phyloP scores from a whole-genome alignment of 2,797 vertebrate genomes.

The Carduelis carduelis region DNA sequence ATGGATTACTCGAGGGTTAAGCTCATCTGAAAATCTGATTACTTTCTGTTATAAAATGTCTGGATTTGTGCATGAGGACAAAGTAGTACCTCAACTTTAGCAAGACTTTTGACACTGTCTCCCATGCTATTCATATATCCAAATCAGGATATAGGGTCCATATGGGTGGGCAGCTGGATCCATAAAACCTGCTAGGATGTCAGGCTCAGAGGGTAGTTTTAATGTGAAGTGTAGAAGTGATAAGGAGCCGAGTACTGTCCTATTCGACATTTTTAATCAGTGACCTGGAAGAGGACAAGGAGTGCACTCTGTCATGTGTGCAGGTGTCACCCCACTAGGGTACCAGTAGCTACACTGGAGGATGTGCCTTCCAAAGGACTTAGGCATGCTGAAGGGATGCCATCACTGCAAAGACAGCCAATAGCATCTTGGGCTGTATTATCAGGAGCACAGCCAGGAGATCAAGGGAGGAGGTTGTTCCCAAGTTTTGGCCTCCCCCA shows the following conservation, averaged over 20 bases:
- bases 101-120: background rate
- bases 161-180: background rate
- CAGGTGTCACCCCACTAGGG: background rate
- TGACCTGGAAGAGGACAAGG: background rate
- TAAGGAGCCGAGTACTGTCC: background rate
- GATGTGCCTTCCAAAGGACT: background rate
- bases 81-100: background rate
- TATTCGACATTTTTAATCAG: background rate
- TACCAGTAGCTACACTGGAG: background rate
- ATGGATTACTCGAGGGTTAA: background rate
- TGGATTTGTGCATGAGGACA: background rate
- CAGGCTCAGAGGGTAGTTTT: background rate
- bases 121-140: background rate
- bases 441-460: background rate
- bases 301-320: fast-evolving
- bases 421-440: background rate
- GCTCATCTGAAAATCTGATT: background rate
- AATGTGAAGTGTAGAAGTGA: background rate
- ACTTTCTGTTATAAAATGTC: background rate
- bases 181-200: background rate
- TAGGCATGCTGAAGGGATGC: background rate
- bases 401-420: background rate
- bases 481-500: background rate
- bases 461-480: background rate
- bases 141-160: background rate